A percentile compares a stretch with the other conserved stretches of the same genome.
These are phyloP conservation scores for Rhopalosiphum nymphaeae DNA, from an alignment of 2,888 invertebrate genomes.

Conservation along the genomic window DNA sequence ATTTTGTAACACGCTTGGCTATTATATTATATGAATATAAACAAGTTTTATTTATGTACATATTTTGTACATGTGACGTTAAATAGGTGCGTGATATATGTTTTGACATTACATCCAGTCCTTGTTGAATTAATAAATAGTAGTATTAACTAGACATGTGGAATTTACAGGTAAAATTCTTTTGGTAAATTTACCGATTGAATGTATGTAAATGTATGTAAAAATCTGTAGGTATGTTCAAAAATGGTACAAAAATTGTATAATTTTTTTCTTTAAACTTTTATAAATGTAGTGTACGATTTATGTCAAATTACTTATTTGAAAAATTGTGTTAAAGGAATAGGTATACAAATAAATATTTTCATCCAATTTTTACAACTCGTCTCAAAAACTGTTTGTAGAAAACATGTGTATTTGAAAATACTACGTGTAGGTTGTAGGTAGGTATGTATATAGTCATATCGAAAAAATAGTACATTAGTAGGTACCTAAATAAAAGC, in stretches of 20 bases:
- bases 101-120: background rate
- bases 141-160: background rate
- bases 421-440: background rate
- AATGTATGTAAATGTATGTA: too few species aligned
- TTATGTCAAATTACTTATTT: background rate
- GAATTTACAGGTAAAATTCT: background rate
- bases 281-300: background rate
- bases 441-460: background rate
- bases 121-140: conserved; percentile 12
- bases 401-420: background rate
- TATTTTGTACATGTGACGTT: background rate
- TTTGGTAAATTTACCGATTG: background rate
- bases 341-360: background rate
- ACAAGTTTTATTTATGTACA: background rate
- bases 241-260: background rate
- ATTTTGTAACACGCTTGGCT: background rate
- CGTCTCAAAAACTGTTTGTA: background rate
- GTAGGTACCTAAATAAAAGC: background rate
- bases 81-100: conserved; percentile 30
- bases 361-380: background rate
- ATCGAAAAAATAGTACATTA: background rate
- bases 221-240: background rate
- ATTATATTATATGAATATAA: background rate
- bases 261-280: background rate
- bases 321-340: background rate